Evolutionary conservation across 2,797 vertebrate species (phyloP), one percentile per base, ranked within the genome.

Genomic region (Vipera latastei): DNA sequence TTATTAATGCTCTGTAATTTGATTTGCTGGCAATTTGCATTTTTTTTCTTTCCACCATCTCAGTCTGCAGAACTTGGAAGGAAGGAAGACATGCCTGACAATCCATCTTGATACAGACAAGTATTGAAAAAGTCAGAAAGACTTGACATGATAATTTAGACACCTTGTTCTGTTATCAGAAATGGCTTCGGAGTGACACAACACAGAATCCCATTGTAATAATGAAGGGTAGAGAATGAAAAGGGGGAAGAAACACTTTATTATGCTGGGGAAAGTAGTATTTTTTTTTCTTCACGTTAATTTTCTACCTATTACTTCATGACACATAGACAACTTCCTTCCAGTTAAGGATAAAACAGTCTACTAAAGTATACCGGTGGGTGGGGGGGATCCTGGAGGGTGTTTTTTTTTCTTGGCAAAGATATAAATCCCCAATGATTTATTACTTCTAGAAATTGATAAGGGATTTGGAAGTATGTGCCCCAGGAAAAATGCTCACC

Each of bases 1-100:
- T 97, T 96, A 95, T 94, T 96, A 95, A 94, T 96, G 94, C 83
- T 93, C 92, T 89, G 83, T 94, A 95, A 96, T 96, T 94, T 94
- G 92, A 92, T 93, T 95, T 95, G 86, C 92, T 95, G 90, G 92
- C 91, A 90, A 92, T 95, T 93, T 90, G 0, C 92, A 91, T 95
- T 48, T 38, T 4, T 3, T 93, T 93, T 86, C 16, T 73, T 92
- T 38, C 14, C 13, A 28, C 63, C 94, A 89, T 92, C 93, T 96
- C 48, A 90, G 92, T 78, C 93, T 93, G 55, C 96, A 56, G 90
- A 91, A 96, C 56, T 69, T 92, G 89, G 63, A 85, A 95, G 73
- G 63, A 85, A 95, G 73, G 86, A 93, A 91, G 86, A 92, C 89
- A 90, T 83, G 59, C 88, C 91, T 94, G 93, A 78, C 92, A 92